Conservation (phyloP, 2,113 vertebrate species). For the Podocnemis expansa region DNA sequence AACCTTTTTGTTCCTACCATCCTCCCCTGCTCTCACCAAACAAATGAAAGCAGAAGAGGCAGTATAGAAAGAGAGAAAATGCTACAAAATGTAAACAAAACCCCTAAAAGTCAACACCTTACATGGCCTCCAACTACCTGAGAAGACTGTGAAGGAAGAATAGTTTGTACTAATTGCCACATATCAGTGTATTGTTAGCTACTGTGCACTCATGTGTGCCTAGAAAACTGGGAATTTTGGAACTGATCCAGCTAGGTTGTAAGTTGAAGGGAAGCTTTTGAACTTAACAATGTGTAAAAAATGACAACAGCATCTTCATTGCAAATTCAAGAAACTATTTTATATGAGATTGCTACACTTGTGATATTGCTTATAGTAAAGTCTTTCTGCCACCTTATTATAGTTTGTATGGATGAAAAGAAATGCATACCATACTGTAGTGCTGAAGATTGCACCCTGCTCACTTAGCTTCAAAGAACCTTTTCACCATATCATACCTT, state of each 20-base stretch:
- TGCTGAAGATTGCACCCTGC: slow-evolving; percentile 14
- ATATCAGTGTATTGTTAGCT: neutral
- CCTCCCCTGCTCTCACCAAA: slow-evolving; percentile 12
- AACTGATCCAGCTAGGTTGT: neutral
- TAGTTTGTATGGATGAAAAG: slow-evolving; percentile 34
- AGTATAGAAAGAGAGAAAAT: slow-evolving; percentile 8
- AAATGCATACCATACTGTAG: slow-evolving; percentile 10
- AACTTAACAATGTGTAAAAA: neutral
- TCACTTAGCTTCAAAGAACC: slow-evolving; percentile 29
- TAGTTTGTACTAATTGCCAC: slow-evolving; percentile 13
- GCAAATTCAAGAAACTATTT: slow-evolving; percentile 4
- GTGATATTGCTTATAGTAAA: slow-evolving; percentile 20
- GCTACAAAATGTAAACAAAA: slow-evolving; percentile 23
- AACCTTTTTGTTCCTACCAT: neutral
- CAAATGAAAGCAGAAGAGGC: slow-evolving; percentile 28
- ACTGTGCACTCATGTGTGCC: neutral
- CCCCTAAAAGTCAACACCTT: slow-evolving; percentile 14
- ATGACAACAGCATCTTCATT: neutral
- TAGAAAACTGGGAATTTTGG: slow-evolving; percentile 12
- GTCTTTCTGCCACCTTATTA: neutral
- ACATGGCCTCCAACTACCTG: neutral
- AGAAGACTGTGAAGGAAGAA: slow-evolving; percentile 1
- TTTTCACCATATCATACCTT: slow-evolving; percentile 12
- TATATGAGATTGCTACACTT: neutral
- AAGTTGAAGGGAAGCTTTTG: slow-evolving; percentile 20